Base-by-base conservation (phyloP, 2,888 invertebrate species). In the Ephialtes manifestator region DNA sequence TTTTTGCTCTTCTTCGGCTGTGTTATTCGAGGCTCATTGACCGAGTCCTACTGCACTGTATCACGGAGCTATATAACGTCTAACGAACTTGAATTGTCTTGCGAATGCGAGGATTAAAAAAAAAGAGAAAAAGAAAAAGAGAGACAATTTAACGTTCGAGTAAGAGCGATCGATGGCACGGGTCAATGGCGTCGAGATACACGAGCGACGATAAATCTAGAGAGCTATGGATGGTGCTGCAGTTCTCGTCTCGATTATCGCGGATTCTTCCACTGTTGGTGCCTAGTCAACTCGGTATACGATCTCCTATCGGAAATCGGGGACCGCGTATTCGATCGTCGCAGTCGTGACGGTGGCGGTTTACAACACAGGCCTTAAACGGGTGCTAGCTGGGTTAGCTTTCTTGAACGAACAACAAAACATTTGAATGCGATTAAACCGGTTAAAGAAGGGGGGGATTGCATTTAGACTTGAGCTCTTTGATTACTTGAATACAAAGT, bases 361-460 rank as follows among this genome's bases (percentile, higher is more conserved):
- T 79, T 51, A 79, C 71, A 71, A 48, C 79, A 51, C 28, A 24
- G n/a, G 8, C 71, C 79, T 71, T 60, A 81, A 81, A 51, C 46
- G 82, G 65, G 58, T 60, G 53, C 51, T 51, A 51, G 75, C 13
- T 67, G 13, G 55, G 31, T 11, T 39, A 51, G 72, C n/a, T 58
- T 87, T 86, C 85, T 74, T 80, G 82, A 68, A 58, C 83, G 76
- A 76, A 24, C 83, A 79, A 74, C 87, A 87, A 90, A 90, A 90
- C 87, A 88, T 90, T 91, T 89, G 89, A 89, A 90, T 88, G 79
- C 87, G 88, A 89, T 91, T 88, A 89, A 84, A 71, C 65, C 28
- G 60, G 55, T 68, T 31, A 20, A 53, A 28, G 51, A 31, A 75
- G 78, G 80, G 15, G 3, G 28, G 31, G 18, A 28, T 4, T 46